These are phyloP conservation scores for Hyperopisus bebe DNA, from an alignment of 2,113 vertebrate genomes.

Conservation along the genomic window DNA sequence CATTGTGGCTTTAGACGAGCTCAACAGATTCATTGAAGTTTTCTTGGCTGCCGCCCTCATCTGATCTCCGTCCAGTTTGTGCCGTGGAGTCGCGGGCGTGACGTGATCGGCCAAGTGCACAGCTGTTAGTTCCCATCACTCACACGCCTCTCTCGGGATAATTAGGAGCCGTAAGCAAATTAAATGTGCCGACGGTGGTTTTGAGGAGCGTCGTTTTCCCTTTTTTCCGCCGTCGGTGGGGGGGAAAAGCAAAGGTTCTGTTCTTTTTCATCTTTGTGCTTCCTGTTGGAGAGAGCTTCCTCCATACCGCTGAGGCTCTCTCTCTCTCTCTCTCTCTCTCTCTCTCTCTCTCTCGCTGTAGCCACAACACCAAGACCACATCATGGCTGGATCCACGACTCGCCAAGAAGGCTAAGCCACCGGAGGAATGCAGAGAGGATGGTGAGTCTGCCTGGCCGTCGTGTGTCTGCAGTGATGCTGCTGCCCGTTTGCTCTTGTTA, in stretches of 20 bases:
- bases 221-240: not conserved
- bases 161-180: constrained; percentile 88
- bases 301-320: constrained; percentile 15
- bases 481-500: not conserved
- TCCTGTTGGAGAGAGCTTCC: not conserved
- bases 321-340: constrained; percentile 55
- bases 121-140: constrained; percentile 60
- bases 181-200: constrained; percentile 87
- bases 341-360: constrained; percentile 72
- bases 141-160: constrained; percentile 70
- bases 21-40: constrained; percentile 80
- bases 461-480: not conserved
- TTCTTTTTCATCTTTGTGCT: not conserved
- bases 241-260: not conserved
- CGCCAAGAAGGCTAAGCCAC: constrained; percentile 97
- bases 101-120: constrained; percentile 75
- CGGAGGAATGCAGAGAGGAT: constrained; percentile 98
- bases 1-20: constrained; percentile 55
- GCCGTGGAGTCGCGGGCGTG: constrained; percentile 65
- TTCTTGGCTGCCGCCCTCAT: constrained; percentile 67
- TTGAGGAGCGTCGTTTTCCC: constrained; percentile 63
- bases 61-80: constrained; percentile 81
- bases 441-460: constrained; percentile 64
- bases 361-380: constrained; percentile 99
- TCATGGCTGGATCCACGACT: constrained; percentile 99